Evolutionary conservation across 2,888 invertebrate species (phyloP), one percentile per base, ranked within the genome.

Genomic region (Plagodis dolabraria): DNA sequence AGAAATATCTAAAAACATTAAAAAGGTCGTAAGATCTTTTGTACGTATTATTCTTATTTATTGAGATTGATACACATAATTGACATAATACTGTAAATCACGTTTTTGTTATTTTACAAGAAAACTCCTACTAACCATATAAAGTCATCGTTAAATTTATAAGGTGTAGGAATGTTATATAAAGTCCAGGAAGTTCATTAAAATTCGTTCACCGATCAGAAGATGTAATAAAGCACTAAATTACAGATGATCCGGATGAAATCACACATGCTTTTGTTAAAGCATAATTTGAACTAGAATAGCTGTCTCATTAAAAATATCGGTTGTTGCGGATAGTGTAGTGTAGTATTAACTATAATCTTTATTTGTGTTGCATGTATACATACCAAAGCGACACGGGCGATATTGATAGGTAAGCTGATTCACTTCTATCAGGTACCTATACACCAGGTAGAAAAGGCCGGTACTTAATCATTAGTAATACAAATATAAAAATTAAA

Each of bases 241-340:
- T 58, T 57, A 59, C 35, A 52, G 44, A 56, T 53, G 44, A 55
- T 53, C 57, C 47, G 63, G 52, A 55, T 59, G 44, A 63, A 65
- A 51, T 22, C 34, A 57, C 56, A 56, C 10, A 36, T 43, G 33
- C 35, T 55, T 67, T 71, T 70, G 69, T 64, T 62, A 53, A 40
- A 46, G 34, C 45, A 56, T 53, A 57, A 69, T 69, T 63, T 67
- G 55, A 61, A 60, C 58, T 65, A 68, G 67, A 69, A 63, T 33
- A 67, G 45, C 57, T 69, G 73, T 70, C 73, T 76, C 71, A 72
- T 76, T 74, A 73, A 59, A 67, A 68, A 34, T 46, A 43, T 54
- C 46, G 50, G 40, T 33, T 8, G 33, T 49, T 7, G 22, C 36
- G n/a, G 10, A 22, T 38, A 38, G 48, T 2, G 33, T 10, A 44